These are phyloP conservation scores for Ceriagrion tenellum DNA, from an alignment of 2,888 invertebrate genomes.

Conservation along the genomic window DNA sequence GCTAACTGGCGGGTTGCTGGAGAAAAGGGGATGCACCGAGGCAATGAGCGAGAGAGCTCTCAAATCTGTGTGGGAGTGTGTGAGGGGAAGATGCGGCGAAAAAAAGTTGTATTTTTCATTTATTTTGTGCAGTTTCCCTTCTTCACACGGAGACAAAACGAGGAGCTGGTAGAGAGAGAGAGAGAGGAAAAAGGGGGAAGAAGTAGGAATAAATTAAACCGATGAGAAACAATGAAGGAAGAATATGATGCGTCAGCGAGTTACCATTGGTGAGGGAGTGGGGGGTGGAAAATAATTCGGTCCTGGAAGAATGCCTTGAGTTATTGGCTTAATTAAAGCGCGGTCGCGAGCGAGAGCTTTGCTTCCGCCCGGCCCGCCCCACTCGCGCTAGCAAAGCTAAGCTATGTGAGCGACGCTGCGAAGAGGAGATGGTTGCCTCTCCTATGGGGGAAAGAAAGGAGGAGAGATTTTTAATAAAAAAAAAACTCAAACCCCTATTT, in stretches of 20 bases:
- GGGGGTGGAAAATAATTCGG: background rate
- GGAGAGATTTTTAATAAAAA: background rate
- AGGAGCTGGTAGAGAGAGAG: background rate
- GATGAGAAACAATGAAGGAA: background rate
- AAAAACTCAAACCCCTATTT: background rate
- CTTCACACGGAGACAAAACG: background rate
- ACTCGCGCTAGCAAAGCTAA: background rate
- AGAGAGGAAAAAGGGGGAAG: background rate
- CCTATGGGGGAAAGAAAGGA: background rate
- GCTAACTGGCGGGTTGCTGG: background rate
- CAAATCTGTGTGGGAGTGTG: no score
- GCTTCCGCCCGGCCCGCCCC: background rate
- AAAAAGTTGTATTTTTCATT: background rate
- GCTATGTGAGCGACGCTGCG: background rate
- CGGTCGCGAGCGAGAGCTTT: background rate
- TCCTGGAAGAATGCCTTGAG: background rate
- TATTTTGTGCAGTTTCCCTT: background rate
- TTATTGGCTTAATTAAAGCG: constrained; percentile 38
- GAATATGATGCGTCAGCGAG: constrained; percentile 36
- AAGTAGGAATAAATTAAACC: background rate
- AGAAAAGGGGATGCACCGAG: background rate
- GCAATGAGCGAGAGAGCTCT: background rate
- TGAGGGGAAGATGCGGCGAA: no score
- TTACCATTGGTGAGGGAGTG: background rate
- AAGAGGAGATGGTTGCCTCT: background rate